A percentile compares a stretch with the other conserved stretches of the same genome.
These are phyloP conservation scores for Ceratoteleas bidentatus DNA, from an alignment of 1,140 invertebrate species.

Conservation along the genomic window DNA sequence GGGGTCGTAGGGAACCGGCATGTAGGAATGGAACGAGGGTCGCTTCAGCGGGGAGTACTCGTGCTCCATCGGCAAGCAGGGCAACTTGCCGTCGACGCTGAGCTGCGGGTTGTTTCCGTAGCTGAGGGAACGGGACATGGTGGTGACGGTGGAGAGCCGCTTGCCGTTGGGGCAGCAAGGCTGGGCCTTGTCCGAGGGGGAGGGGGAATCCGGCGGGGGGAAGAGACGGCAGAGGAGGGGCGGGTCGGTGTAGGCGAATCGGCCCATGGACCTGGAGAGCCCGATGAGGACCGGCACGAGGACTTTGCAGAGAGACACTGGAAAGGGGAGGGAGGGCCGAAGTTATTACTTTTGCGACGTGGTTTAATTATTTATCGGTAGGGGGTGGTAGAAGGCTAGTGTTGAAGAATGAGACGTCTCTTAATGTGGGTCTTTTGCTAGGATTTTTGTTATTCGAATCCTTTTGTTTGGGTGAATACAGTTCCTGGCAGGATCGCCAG, in stretches of 20 bases:
- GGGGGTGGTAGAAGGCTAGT: too few relatives aligned
- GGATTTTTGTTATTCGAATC: too few relatives aligned
- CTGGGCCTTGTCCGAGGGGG: conserved; percentile 58
- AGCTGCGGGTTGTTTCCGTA: conserved; percentile 86
- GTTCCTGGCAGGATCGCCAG: too few relatives aligned
- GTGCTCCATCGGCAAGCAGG: conserved; percentile 71
- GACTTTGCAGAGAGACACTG: conserved; percentile 89
- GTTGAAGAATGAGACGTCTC: too few relatives aligned
- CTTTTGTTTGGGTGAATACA: too few relatives aligned
- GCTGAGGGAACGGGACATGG: conserved; percentile 95
- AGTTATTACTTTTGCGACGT: too few relatives aligned
- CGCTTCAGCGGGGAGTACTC: conserved; percentile 74
- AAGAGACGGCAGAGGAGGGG: conserved; percentile 93
- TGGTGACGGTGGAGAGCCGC: conserved; percentile 74
- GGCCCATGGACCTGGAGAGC: conserved; percentile 92
- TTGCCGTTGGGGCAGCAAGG: conserved; percentile 75
- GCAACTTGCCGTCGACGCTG: conserved; percentile 67
- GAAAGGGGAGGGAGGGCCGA: too few relatives aligned
- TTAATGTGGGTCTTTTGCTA: too few relatives aligned
- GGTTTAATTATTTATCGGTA: too few relatives aligned
- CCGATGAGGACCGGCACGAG: conserved; percentile 94
- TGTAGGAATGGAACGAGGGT: conserved; percentile 84
- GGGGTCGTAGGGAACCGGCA: conserved; percentile 88
- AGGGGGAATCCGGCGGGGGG: conserved; percentile 86
- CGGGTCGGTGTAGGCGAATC: conserved; percentile 88